Evolutionary conservation across 1,140 invertebrate species (phyloP), one percentile per base, ranked within the genome.

Genomic region (Penaeus chinensis): DNA sequence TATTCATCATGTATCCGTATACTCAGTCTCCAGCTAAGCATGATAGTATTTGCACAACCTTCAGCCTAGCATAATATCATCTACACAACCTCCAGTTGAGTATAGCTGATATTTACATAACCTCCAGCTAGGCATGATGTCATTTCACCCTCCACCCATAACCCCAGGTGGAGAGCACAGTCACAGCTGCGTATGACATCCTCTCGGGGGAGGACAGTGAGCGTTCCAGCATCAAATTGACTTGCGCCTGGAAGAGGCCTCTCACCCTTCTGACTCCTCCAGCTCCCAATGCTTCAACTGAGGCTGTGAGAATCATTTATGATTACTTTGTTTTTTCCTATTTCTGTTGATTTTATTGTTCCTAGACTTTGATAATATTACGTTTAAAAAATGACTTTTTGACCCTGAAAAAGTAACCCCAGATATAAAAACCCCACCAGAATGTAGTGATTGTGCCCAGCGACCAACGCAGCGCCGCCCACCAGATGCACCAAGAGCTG

Each of bases 401-500:
- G 4, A 60, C 42, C n/a, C 32, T 27, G 22, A 61, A 27, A 4
- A 11, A 22, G 3, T 16, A 62, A 61, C 18, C 24, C 10, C 62
- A 63, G 22, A 18, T 82, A 5, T 63, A 11, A 32, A 62, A 62
- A 24, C 3, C n/a, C 47, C 19, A 11, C 37, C 85, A 87, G 85
- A 63, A n/a, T 60, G 60, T 87, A 22, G 32, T 24, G 24, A 71
- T 87, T 20, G 71, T 82, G 27, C 78, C 69, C 42, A 42, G 85
- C 24, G 85, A 87, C 37, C 61, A 65, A n/a, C 80, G 85, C 60
- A 83, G 85, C 62, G 37, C 79, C 10, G 80, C 69, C 54, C 27
- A 82, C 27, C 80, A 87, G 80, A 82, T 87, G 80, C 65, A 77
- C 47, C 71, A 47, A 60, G 85, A 87, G 61, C 54, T 87, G 22